Evolutionary conservation across 2,888 invertebrate species (phyloP), one percentile per base, ranked within the genome.

Genomic region (Tachystola acroxantha): DNA sequence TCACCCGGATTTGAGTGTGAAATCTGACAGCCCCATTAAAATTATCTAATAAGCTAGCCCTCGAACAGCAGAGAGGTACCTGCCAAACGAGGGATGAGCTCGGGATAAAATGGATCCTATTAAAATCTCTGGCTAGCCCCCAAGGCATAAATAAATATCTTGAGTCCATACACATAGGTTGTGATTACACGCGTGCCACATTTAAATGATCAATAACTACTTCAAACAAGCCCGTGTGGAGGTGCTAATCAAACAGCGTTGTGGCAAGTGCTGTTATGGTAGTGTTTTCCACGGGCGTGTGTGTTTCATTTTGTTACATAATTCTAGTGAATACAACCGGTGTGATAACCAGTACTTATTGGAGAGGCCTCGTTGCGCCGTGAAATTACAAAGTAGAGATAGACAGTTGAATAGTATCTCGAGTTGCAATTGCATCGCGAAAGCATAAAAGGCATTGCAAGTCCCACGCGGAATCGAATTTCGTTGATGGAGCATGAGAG

Each of bases 401-500:
- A 31, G 36, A 39, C 36, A 32, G 34, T 36, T 37, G 34, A 39
- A 40, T 28, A 34, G 45, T 43, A 41, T n/a, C 48, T 55, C 43
- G 25, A 46, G 37, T 51, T 50, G 46, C 46, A 50, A n/a, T 22
- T 43, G 24, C n/a, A 9, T 6, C 11, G 48, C 46, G 53, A 57
- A 51, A 57, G 44, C 54, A 55, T 57, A 24, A 64, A 57, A 50
- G 59, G 56, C 56, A 45, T 45, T 37, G 41, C 44, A 38, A 53
- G 53, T 55, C 59, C 57, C 59, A 62, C 56, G 54, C 51, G 48
- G 66, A 49, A 59, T 74, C 62, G 56, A 53, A 71, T 74, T 75
- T 73, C 70, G 67, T 71, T 66, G 63, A 69, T 67, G 57, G 57
- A 61, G 70, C 68, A 68, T 67, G 63, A 64, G 60, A 71, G 68